Evolutionary conservation across 2,113 vertebrate species (phyloP), one percentile per base, ranked within the genome.

Genomic region (Pyrgilauda ruficollis): DNA sequence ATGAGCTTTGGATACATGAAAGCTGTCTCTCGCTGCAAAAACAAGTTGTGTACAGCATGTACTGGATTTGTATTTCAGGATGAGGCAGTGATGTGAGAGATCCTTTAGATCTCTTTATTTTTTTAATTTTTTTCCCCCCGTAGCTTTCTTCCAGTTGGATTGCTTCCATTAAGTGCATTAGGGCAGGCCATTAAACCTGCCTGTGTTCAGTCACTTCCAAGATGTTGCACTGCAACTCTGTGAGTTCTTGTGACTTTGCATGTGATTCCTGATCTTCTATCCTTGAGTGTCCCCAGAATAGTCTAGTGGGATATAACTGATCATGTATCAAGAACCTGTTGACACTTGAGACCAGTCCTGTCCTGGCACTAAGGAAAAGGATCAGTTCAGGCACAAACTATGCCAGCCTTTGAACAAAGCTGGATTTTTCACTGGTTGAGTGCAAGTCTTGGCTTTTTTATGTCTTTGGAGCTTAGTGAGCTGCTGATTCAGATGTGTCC

Each of bases 1-100:
- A 92, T 84, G 79, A 95, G 79, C 68, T 94, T 89, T 88, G 82
- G 66, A 35, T 88, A 90, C 90, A 88, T 90, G 84, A 91, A 95
- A 88, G 90, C 96, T 96, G 82, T 90, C 63, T 93, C 84, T 35
- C 55, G 55, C 77, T 87, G 84, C 84, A 91, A 50, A 95, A 87
- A 50, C 70, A 89, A 93, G 47, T 76, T 0, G 0, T 81, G 82
- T 90, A 81, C 84, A 59, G 47, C 3, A 1, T 53, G 49, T 78
- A 27, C 84, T 66, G 59, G 70, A 31, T 93, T 88, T 96, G 67
- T 91, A 28, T 93, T 87, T 94, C 89, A 87, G 66, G 74, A 58
- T 69, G 84, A 91, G 69, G 44, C 58, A 17, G 46, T 79, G 41
- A 58, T 92, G 66, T 69, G 52, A 50, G 84, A 87, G 77, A 87